Percentiles rank a stretch among this genome's conserved stretches.
These are phyloP conservation scores for Sitodiplosis mosellana DNA, from an alignment of 1,140 invertebrate species.

Conservation along the genomic window DNA sequence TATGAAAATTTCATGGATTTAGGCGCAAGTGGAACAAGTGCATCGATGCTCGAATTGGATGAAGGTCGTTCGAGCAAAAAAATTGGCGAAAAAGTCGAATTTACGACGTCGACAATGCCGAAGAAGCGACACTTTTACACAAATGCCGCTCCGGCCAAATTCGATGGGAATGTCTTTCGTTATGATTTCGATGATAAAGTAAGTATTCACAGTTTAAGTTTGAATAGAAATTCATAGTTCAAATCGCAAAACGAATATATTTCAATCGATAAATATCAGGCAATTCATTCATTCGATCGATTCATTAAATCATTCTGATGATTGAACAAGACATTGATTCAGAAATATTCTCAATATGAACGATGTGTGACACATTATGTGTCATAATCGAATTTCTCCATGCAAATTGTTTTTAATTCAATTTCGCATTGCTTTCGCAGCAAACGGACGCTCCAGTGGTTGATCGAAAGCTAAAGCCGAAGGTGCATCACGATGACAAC, in stretches of 20 bases:
- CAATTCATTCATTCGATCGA: too few relatives aligned
- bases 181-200: conserved; percentile 29
- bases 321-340: too few relatives aligned
- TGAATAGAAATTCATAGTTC: neutral
- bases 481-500: conserved; percentile 37
- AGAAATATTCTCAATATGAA: too few relatives aligned
- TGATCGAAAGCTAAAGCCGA: conserved; percentile 62
- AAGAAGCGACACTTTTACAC: conserved; percentile 40
- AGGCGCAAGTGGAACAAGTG: conserved; percentile 10
- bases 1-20: conserved; percentile 11
- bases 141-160: conserved; percentile 42
- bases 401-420: conserved; percentile 4
- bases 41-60: conserved; percentile 17
- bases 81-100: neutral
- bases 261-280: too few relatives aligned
- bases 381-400: conserved; percentile 8
- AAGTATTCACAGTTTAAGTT: neutral
- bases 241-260: neutral
- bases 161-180: conserved; percentile 35
- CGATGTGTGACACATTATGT: neutral
- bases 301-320: too few relatives aligned
- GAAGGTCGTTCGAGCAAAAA: neutral
- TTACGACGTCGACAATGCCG: conserved; percentile 6
- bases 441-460: conserved; percentile 45
- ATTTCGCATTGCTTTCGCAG: conserved; percentile 18